Base-by-base conservation (phyloP, 2,113 vertebrate genomes). In the Nibea albiflora region DNA sequence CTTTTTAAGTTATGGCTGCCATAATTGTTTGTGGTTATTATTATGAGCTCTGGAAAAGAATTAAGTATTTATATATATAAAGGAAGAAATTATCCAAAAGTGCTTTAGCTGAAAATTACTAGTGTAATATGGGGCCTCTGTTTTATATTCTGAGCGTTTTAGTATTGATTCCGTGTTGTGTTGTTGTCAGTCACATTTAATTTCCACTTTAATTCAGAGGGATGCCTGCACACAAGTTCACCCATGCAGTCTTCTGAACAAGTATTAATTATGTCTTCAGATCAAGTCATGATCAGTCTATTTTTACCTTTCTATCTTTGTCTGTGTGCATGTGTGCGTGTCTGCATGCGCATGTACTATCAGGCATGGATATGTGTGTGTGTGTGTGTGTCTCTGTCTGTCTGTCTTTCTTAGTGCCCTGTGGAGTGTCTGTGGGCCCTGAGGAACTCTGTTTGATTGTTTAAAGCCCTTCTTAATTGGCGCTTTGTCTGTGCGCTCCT, bases 401-500 rank as follows among this genome's bases (percentile, higher is more conserved):
- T 86, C 84, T 87, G 83, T 90, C 82, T 91, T 81, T 80, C 75
- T 79, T 44, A 69, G 81, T 88, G 93, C 92, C 93, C 94, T 89
- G 92, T 88, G 90, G 92, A 92, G 92, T 92, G 93, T 94, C 92
- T 93, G 71, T 73, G 84, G 85, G 89, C 94, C 93, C 93, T 72
- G 86, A 92, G 93, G 94, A 94, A 91, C 89, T 93, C 90, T 88
- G 92, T 95, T 94, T 94, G 92, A 94, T 95, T 94, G 94, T 95
- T 95, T 95, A 95, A 95, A 95, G 92, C 92, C 90, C 90, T 80
- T 91, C 93, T 95, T 95, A 95, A 95, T 95, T 95, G 94, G 94
- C 85, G 95, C 94, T 95, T 95, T 95, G 94, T 95, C 95, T 95
- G 91, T 73, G 72, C 73, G n/a, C 92, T 92, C 93, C 93, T 94